Percentiles rank a stretch among this genome's conserved stretches.
Evolutionary conservation across 2,888 invertebrate species (phyloP).

Genomic region (Tuberolachnus salignus): DNA sequence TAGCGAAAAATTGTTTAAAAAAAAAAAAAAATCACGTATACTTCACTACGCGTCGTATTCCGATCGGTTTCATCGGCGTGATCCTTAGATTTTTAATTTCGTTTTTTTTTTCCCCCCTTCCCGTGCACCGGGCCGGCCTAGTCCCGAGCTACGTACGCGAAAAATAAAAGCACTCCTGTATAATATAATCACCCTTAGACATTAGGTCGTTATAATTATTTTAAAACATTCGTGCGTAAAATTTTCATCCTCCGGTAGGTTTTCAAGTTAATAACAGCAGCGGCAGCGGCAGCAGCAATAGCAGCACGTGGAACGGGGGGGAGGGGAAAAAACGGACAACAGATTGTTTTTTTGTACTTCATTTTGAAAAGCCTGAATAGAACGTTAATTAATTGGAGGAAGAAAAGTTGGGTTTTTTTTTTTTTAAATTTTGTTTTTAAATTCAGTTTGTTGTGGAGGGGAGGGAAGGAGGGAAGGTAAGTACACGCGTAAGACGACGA

Average conservation of each 20-base stretch:
- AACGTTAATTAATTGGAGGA: conserved; percentile 52
- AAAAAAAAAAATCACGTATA: not conserved
- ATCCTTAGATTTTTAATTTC: conserved; percentile 15
- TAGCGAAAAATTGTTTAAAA: not conserved
- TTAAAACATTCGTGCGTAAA: conserved; percentile 55
- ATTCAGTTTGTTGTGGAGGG: not conserved
- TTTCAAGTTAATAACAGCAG: conserved; percentile 49
- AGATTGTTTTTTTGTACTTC: conserved; percentile 49
- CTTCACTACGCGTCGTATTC: conserved; percentile 44
- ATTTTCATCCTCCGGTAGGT: conserved; percentile 48
- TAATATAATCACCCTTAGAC: conserved; percentile 10
- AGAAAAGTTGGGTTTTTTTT: conserved; percentile 24
- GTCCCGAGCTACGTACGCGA: not conserved
- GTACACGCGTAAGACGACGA: not conserved
- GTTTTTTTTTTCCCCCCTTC: not conserved
- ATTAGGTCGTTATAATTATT: conserved; percentile 36
- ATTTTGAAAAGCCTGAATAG: conserved; percentile 41
- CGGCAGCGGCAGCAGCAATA: too few relatives aligned
- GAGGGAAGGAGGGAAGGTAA: too few relatives aligned
- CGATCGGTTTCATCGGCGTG: not conserved
- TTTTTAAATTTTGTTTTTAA: conserved; percentile 11
- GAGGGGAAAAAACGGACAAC: conserved; percentile 9
- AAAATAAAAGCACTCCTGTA: not conserved
- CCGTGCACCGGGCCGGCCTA: not conserved
- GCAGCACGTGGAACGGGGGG: too few relatives aligned